Evolutionary conservation across 2,113 vertebrate genomes (phyloP).

Genomic region (Greenwoodochromis staneri): DNA sequence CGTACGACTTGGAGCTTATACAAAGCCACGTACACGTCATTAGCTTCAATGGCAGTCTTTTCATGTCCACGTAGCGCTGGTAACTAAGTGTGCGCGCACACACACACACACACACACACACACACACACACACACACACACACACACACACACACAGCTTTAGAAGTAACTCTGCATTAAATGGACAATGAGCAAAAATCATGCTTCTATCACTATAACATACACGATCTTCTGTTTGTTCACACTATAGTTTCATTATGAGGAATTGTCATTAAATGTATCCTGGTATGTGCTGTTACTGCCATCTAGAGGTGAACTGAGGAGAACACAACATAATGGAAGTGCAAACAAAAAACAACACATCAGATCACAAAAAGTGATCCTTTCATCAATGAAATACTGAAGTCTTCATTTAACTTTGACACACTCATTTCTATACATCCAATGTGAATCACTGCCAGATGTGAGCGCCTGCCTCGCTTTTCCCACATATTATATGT

Average conservation of each 20-base stretch:
- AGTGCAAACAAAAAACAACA: not conserved
- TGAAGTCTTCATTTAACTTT: not conserved
- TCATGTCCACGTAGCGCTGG: not conserved
- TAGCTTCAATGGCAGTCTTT: not conserved
- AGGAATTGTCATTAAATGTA: not conserved
- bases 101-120: fast-evolving
- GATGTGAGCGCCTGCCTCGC: not conserved
- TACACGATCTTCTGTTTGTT: not conserved
- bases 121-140: too few species aligned
- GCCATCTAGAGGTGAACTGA: constrained; percentile 25
- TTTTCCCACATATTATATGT: not conserved
- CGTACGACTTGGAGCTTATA: not conserved
- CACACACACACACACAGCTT: fast-evolving
- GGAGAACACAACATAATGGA: not conserved
- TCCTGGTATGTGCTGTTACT: not conserved
- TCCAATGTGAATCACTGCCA: not conserved
- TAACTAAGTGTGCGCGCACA: not conserved
- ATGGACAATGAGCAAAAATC: not conserved
- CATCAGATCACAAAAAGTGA: not conserved
- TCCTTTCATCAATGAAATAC: not conserved
- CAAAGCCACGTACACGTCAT: not conserved
- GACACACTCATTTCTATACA: not conserved
- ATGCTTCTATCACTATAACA: fast-evolving
- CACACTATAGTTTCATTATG: too few species aligned
- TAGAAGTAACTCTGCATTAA: not conserved